Percentiles rank a stretch among this genome's conserved stretches.
Conservation (phyloP, 2,888 invertebrate species). For the Eulithis testata region DNA sequence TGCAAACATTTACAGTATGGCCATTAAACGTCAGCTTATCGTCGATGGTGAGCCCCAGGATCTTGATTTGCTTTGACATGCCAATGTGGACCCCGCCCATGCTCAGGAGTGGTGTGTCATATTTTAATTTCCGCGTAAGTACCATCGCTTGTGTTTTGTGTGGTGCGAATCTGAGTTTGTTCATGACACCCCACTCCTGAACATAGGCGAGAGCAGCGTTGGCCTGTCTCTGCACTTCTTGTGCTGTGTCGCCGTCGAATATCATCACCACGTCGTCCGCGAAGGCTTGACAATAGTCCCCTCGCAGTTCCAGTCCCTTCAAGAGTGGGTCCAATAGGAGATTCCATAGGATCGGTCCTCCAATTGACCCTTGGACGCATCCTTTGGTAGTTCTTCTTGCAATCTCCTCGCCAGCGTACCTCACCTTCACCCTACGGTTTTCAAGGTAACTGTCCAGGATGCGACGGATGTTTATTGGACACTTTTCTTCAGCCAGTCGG, state of each 20-base stretch:
- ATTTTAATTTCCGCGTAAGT: too few relatives aligned
- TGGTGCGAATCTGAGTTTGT: slow-evolving; percentile 8
- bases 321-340: slow-evolving; percentile 34
- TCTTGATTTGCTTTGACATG: too few relatives aligned
- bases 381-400: background rate
- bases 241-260: slow-evolving; percentile 24
- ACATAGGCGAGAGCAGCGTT: slow-evolving; percentile 35
- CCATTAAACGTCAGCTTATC: background rate
- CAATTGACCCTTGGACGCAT: slow-evolving; percentile 9
- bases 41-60: slow-evolving; percentile 6
- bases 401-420: slow-evolving; percentile 27
- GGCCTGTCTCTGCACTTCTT: slow-evolving; percentile 16
- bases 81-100: too few relatives aligned
- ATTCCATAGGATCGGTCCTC: slow-evolving; percentile 32
- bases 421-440: slow-evolving; percentile 23
- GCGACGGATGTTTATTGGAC: slow-evolving; percentile 12
- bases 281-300: slow-evolving; percentile 29
- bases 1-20: too few relatives aligned
- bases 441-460: slow-evolving; percentile 27
- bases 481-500: slow-evolving; percentile 20
- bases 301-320: background rate
- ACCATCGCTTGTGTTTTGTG: background rate
- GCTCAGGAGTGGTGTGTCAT: too few relatives aligned
- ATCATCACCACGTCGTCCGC: slow-evolving; percentile 26
- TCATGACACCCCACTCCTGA: slow-evolving; percentile 10